Evolutionary conservation across 1,140 invertebrate genomes (phyloP).

Genomic region (Whitmania pigra): DNA sequence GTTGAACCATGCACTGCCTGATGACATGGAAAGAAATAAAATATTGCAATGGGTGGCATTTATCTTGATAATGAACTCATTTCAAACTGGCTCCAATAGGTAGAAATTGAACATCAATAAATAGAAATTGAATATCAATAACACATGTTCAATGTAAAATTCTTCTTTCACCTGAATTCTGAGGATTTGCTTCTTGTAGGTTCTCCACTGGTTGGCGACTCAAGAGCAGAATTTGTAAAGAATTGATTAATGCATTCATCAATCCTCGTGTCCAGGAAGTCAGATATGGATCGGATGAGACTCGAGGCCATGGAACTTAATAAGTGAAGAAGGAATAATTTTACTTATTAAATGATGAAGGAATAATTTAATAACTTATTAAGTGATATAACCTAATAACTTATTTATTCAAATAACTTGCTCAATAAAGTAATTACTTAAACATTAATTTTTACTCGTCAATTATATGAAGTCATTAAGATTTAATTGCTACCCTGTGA

Average conservation of each 20-base stretch:
- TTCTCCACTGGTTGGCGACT: conserved; percentile 1
- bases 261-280: conserved; percentile 45
- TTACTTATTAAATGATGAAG: too few species aligned
- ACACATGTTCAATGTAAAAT: background rate
- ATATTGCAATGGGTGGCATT: too few species aligned
- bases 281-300: conserved; percentile 45
- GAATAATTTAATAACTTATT: too few species aligned
- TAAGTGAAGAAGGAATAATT: background rate
- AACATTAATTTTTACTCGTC: too few species aligned
- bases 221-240: conserved; percentile 20
- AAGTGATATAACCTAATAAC: too few species aligned
- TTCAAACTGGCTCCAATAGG: background rate
- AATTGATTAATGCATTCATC: conserved; percentile 43
- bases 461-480: too few species aligned
- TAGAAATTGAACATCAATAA: background rate
- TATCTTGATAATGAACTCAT: background rate
- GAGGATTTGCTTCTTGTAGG: conserved; percentile 14
- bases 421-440: too few species aligned
- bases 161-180: background rate
- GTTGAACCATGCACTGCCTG: conserved; percentile 52
- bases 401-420: too few species aligned
- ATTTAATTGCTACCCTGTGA: too few species aligned
- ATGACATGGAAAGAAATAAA: too few species aligned
- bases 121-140: background rate
- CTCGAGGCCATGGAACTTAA: conserved; percentile 42